Evolutionary conservation across 2,113 vertebrate genomes (phyloP).

Genomic region (Suricata suricatta): DNA sequence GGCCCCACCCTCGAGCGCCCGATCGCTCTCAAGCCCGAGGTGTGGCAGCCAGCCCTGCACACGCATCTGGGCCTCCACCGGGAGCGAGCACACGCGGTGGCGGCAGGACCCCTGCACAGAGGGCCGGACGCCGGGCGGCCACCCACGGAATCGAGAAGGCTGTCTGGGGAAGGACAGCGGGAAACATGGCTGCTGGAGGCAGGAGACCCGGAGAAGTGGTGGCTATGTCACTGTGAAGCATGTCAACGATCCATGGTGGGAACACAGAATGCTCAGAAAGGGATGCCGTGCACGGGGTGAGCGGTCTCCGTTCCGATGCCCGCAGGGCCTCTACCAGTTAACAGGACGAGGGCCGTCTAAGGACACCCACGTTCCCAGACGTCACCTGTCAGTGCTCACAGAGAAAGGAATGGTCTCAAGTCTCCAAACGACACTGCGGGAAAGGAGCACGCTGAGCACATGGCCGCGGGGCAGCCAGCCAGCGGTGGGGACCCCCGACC

Average conservation of each 20-base stretch:
- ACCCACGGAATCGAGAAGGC: not conserved
- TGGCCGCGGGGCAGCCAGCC: too few relatives aligned
- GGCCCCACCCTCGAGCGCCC: too few relatives aligned
- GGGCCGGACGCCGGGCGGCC: too few relatives aligned
- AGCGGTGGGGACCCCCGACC: too few relatives aligned
- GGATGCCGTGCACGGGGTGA: not conserved
- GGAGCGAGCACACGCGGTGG: not conserved
- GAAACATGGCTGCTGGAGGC: not conserved
- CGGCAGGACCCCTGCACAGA: not conserved
- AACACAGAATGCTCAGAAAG: not conserved
- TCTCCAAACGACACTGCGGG: fast-evolving
- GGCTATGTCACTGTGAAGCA: not conserved
- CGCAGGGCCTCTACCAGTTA: not conserved
- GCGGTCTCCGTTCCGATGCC: not conserved
- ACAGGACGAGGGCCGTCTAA: not conserved
- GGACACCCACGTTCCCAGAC: not conserved
- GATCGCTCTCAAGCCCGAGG: not conserved
- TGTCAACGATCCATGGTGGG: not conserved
- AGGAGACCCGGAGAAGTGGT: not conserved
- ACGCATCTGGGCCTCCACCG: fast-evolving
- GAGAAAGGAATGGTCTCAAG: not conserved
- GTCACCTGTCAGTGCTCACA: not conserved
- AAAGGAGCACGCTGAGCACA: too few relatives aligned
- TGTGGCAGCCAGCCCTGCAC: fast-evolving
- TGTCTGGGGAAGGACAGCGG: not conserved